Evolutionary conservation across 2,888 invertebrate genomes (phyloP), one percentile per base, ranked within the genome.

Genomic region (Cerceris ruficornis): DNA sequence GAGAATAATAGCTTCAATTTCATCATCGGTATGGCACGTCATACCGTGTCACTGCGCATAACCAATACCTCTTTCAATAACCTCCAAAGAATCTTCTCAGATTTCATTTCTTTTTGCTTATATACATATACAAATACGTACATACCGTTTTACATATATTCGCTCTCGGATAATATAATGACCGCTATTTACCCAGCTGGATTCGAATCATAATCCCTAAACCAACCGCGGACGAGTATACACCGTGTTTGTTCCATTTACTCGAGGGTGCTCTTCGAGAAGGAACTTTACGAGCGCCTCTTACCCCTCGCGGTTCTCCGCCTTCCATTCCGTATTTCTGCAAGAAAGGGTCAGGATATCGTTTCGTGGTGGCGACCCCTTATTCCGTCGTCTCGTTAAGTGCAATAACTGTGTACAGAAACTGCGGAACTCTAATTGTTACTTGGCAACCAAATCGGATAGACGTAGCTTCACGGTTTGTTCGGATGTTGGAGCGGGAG

Each of bases 221-320:
- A 77, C 75, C 74, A 69, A 77, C 71, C 82, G 64, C 71, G 80
- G 78, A 70, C 78, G 81, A 81, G 76, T 78, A 69, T 72, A 60
- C 79, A 68, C 73, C 54, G 78, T 86, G 88, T 88, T 88, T 88
- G 88, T 88, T 88, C 88, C 88, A 88, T 88, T 88, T 87, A 86
- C 84, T 84, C 81, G 80, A 86, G 86, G 80, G 82, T 81, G 83
- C 86, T 87, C 77, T 76, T 82, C 74, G 72, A 65, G 66, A 71
- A 77, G 72, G 68, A 87, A 88, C 86, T 88, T 88, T 81, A 85
- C 83, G 85, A 75, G 73, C 68, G 55, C 11, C 46, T 50, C 60
- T 52, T 42, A 49, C 46, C 6, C 28, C 41, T 66, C 68, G 54
- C 61, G 67, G 57, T 58, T 64, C 64, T 11, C 58, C 52, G 15